phyloP scores from a whole-genome alignment of 2,888 invertebrate genomes.

The Lacanobia wlatinum region DNA sequence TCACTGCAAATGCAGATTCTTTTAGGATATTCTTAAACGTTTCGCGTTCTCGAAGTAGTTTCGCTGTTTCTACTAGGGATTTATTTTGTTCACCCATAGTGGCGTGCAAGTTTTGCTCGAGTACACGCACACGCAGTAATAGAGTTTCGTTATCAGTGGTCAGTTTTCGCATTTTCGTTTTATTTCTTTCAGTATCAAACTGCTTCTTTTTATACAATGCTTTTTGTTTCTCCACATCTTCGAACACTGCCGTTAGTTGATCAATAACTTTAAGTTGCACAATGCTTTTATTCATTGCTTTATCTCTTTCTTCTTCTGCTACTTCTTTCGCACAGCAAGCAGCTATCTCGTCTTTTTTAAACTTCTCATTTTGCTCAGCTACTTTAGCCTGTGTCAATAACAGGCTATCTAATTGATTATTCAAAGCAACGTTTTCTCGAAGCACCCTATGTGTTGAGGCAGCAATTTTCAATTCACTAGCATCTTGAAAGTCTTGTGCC shows the following conservation, averaged over 20 bases:
- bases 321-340: slow-evolving; percentile 90
- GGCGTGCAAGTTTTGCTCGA: slow-evolving; percentile 91
- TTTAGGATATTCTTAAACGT: slow-evolving; percentile 91
- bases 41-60: slow-evolving; percentile 89
- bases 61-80: slow-evolving; percentile 83
- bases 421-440: slow-evolving; percentile 95
- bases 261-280: slow-evolving; percentile 93
- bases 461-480: slow-evolving; percentile 96
- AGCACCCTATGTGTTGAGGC: slow-evolving; percentile 97
- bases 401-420: slow-evolving; percentile 94
- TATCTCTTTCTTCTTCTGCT: slow-evolving; percentile 92
- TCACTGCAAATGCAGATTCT: slow-evolving; percentile 91
- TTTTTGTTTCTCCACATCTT: slow-evolving; percentile 88
- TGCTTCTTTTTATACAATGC: slow-evolving; percentile 83
- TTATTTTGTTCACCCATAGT: slow-evolving; percentile 86
- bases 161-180: slow-evolving; percentile 79
- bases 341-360: slow-evolving; percentile 90
- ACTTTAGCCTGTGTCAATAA: slow-evolving; percentile 92
- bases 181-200: slow-evolving; percentile 80
- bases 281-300: slow-evolving; percentile 91
- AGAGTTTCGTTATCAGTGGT: slow-evolving; percentile 86
- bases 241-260: slow-evolving; percentile 90
- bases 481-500: slow-evolving; percentile 96
- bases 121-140: slow-evolving; percentile 83
- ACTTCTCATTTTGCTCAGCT: slow-evolving; percentile 91